Evolutionary conservation across 2,888 invertebrate species (phyloP), one percentile per base, ranked within the genome.

Genomic region (Zele albiditarsus): DNA sequence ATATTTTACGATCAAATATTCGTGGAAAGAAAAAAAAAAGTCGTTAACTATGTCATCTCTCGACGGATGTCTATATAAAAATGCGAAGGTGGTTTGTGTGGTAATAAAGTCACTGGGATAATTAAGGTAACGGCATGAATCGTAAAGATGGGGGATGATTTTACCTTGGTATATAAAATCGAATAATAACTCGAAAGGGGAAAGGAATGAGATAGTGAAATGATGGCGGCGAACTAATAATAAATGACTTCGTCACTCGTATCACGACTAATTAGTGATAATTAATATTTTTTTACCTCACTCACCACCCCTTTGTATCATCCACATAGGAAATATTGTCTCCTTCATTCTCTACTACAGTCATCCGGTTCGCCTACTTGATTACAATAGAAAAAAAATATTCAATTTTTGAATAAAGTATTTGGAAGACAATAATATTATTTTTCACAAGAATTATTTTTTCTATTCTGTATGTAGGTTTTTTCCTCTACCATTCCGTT

Each of bases 1-100:
- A 46, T 46, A 46, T n/a, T 46, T n/a, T n/a, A n/a, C n/a, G n/a
- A 46, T 46, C n/a, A 46, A n/a, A 46, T n/a, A n/a, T 46, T 46
- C n/a, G 3, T 46, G 0, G 8, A n/a, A n/a, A n/a, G 3, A 46
- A 46, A 42, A 42, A 42, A 42, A 42, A 38, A 8, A 3, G 14
- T 42, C 42, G 42, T 42, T 42, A 14, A 42, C 5, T 46, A 16
- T 16, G n/a, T 46, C 46, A 46, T 46, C n/a, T 46, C 46, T 46
- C 3, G 3, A 33, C 16, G 25, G 25, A 16, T 16, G 16, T 38
- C 27, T 46, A 46, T 46, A 4, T n/a, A 46, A n/a, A 46, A 16
- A 46, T 46, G n/a, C 31, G 46, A 16, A 53, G n/a, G 28, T 46
- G 16, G 46, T 16, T 5, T 46, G 46, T 46, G 46, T 46, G 46